These are phyloP conservation scores for Lithophane leautieri DNA, from an alignment of 2,888 invertebrate genomes.

Conservation along the genomic window DNA sequence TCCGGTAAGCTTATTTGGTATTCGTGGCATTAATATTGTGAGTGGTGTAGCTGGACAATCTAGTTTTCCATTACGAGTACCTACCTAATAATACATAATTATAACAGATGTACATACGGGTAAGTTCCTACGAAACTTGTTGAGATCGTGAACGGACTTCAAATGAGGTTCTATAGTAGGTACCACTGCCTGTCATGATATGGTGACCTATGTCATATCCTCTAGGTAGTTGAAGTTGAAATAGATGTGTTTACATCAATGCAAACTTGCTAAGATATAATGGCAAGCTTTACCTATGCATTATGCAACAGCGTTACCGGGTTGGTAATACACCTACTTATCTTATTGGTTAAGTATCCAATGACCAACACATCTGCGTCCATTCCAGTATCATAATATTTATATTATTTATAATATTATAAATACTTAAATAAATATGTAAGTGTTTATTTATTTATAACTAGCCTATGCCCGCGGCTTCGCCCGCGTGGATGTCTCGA, in stretches of 20 bases:
- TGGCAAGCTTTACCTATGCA: background rate
- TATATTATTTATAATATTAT: no score
- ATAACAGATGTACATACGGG: conserved; percentile 46
- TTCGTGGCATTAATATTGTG: conserved; percentile 73
- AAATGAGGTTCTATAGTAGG: conserved; percentile 34
- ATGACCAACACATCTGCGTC: background rate
- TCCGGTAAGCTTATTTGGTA: conserved; percentile 73
- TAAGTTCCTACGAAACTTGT: conserved; percentile 47
- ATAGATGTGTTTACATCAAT: conserved; percentile 28
- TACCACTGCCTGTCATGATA: conserved; percentile 14
- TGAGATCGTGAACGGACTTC: conserved; percentile 47
- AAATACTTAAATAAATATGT: no score
- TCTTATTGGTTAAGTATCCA: conserved; percentile 11
- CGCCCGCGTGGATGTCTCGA: no score
- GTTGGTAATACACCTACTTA: background rate
- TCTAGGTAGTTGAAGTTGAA: conserved; percentile 22
- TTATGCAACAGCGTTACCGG: conserved; percentile 5
- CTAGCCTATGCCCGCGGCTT: no score
- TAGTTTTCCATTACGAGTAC: conserved; percentile 71
- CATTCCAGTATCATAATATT: background rate
- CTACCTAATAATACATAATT: conserved; percentile 47
- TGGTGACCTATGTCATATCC: conserved; percentile 36
- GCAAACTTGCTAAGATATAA: background rate
- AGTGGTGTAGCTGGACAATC: conserved; percentile 71
- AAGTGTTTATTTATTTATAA: no score